Percentiles rank a stretch among this genome's conserved stretches.
These are phyloP conservation scores for Cotesia typhae DNA, from an alignment of 1,140 invertebrate genomes.

Conservation along the genomic window DNA sequence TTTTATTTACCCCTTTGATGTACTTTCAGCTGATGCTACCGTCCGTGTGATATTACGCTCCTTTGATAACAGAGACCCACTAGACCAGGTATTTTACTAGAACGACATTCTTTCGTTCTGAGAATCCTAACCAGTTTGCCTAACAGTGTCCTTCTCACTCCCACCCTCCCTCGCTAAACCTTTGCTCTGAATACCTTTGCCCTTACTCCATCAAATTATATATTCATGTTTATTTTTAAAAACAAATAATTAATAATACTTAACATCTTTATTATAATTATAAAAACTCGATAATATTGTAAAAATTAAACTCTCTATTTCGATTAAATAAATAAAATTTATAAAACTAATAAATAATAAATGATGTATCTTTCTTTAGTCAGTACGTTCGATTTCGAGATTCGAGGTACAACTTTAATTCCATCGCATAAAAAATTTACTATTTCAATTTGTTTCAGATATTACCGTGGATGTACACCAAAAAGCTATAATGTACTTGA, in stretches of 20 bases:
- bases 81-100: conserved; percentile 5
- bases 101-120: conserved; percentile 13
- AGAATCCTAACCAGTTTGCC: neutral
- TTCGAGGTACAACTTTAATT: neutral
- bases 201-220: too few relatives aligned
- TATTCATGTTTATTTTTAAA: too few relatives aligned
- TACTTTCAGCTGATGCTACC: conserved; percentile 15
- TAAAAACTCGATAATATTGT: too few relatives aligned
- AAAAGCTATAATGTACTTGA: neutral
- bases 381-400: neutral
- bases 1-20: conserved; percentile 24
- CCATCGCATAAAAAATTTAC: conserved; percentile 6
- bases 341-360: too few relatives aligned
- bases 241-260: too few relatives aligned
- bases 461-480: neutral
- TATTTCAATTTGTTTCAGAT: conserved; percentile 1
- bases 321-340: too few relatives aligned
- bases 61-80: conserved; percentile 20
- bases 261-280: too few relatives aligned
- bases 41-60: conserved; percentile 18
- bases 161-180: too few relatives aligned
- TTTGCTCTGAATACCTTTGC: too few relatives aligned
- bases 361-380: too few relatives aligned
- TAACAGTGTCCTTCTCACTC: neutral
- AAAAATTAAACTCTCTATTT: too few relatives aligned